Base-by-base conservation (phyloP, 2,888 invertebrate genomes). In the Chloroclystis v-ata region DNA sequence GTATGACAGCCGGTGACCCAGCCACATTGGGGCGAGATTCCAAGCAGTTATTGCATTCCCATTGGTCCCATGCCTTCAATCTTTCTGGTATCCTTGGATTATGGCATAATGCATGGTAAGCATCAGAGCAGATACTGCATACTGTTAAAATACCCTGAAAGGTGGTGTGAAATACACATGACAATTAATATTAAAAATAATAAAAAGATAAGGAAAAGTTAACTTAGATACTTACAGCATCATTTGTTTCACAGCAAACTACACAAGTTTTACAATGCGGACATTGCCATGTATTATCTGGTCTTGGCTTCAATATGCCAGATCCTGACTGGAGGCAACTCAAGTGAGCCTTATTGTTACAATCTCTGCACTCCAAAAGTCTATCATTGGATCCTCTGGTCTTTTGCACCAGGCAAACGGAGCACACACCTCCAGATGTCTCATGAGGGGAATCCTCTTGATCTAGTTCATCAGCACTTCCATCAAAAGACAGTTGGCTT, bases 201-300 rank as follows among this genome's bases (percentile, higher is more conserved):
- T 29, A 8, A 25, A 12, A 5, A 30, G 11, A n/a, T 11, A 20
- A 2, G 1, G n/a, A 14, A 16, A 16, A 9, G 14, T 28, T 13
- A 28, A n/a, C 20, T 44, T 26, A 25, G 4, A 39, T 20, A 90
- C 92, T 90, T 86, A 94, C 91, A 71, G 91, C 91, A 79, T 93
- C 92, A 61, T 91, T 91, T 6, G 93, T 92, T 82, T 95, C 94
- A 61, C 91, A 92, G 69, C 96, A 97, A 29, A 95, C 87, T 35
- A 91, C 91, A 78, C 97, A 97, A 8, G 92, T 94, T 78, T 96
- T 97, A 67, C 97, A 97, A 69, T 95, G 93, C 41, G 94, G 94
- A 72, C 97, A 97, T 64, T 95, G 96, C 95, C 95, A 97, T 24
- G 92, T 91, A 57, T 91, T 91, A 57, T 92, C 91, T 29, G 90